Evolutionary conservation across 1,140 invertebrate species (phyloP).

Genomic region (Goniozus legneri): DNA sequence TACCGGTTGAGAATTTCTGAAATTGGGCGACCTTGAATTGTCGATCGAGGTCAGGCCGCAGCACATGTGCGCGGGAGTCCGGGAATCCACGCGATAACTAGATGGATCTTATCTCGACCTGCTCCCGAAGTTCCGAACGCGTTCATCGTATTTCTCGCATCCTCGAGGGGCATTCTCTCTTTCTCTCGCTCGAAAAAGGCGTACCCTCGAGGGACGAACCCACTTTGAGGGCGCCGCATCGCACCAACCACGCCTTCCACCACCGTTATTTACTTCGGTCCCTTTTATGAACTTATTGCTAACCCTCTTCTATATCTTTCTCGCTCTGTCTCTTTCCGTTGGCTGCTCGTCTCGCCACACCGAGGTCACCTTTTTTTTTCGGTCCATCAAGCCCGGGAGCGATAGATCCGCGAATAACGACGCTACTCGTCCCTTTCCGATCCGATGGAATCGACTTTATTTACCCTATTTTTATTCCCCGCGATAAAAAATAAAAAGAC

Average conservation of each 20-base stretch:
- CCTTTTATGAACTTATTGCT: too few relatives aligned
- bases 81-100: conserved; percentile 46
- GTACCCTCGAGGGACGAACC: conserved; percentile 34
- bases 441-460: too few relatives aligned
- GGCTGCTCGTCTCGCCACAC: conserved; percentile 3
- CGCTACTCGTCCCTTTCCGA: conserved; percentile 16
- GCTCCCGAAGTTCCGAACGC: conserved; percentile 41
- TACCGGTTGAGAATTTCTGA: too few relatives aligned
- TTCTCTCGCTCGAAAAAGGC: conserved; percentile 31
- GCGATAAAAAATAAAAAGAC: background rate
- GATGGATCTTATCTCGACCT: conserved; percentile 42
- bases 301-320: background rate
- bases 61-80: conserved; percentile 44
- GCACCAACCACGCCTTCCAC: conserved; percentile 43
- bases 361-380: too few relatives aligned
- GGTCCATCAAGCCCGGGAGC: conserved; percentile 37
- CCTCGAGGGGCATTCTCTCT: too few relatives aligned
- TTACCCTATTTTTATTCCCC: too few relatives aligned
- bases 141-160: conserved; percentile 17
- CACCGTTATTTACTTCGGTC: conserved; percentile 42
- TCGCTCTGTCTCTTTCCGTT: background rate
- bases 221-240: conserved; percentile 42
- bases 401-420: conserved; percentile 38
- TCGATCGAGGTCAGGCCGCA: conserved; percentile 31
- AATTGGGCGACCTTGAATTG: too few relatives aligned